phyloP scores from a whole-genome alignment of 1,140 invertebrate species.

The Mycetomoellerius zeteki region DNA sequence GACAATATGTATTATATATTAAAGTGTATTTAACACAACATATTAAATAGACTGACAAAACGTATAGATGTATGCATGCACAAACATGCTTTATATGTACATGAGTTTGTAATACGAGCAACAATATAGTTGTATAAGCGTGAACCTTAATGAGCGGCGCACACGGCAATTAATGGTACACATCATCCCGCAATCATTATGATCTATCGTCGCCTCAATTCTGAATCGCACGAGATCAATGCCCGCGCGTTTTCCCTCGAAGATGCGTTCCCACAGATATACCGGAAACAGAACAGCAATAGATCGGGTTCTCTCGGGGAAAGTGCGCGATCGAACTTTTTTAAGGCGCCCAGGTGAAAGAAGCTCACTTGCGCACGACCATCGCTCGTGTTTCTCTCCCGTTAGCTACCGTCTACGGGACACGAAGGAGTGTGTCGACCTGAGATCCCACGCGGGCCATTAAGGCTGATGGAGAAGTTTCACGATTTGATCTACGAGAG shows the following conservation, averaged over 20 bases:
- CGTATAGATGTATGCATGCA: background rate
- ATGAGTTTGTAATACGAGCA: conserved; percentile 21
- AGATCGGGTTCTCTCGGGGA: conserved; percentile 48
- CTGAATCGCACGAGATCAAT: conserved; percentile 5
- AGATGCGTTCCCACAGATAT: conserved; percentile 44
- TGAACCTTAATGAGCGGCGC: conserved; percentile 50
- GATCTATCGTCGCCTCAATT: conserved; percentile 30
- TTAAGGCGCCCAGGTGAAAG: conserved; percentile 56
- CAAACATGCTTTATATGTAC: background rate
- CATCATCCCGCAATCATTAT: conserved; percentile 1
- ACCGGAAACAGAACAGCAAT: conserved; percentile 12
- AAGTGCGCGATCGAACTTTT: conserved; percentile 53
- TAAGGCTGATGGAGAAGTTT: conserved; percentile 53
- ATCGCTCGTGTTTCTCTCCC: conserved; percentile 42
- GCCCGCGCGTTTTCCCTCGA: conserved; percentile 24
- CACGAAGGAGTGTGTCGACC: conserved; percentile 47
- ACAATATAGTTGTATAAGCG: conserved; percentile 35
- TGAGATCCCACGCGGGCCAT: conserved; percentile 39
- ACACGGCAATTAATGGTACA: conserved; percentile 33
- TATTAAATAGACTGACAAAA: background rate
- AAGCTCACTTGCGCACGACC: conserved; percentile 34
- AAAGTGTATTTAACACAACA: background rate
- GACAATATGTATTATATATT: background rate
- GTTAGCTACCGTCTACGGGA: conserved; percentile 25
- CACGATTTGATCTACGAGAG: conserved; percentile 60